These are phyloP conservation scores for Andrena bicolor DNA, from an alignment of 2,888 invertebrate genomes.

Conservation along the genomic window DNA sequence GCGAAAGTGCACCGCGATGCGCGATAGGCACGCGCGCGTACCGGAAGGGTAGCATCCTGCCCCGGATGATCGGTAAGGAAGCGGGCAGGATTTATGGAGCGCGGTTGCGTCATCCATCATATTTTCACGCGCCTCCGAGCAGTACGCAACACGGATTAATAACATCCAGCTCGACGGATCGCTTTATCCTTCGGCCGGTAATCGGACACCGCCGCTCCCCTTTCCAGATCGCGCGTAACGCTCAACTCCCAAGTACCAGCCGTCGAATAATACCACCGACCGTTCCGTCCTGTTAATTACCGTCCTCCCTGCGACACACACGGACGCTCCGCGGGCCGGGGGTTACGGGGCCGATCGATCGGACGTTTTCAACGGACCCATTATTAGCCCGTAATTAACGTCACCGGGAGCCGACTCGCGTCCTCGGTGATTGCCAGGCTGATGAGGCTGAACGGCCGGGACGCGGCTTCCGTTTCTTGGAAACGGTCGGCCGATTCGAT, in stretches of 20 bases:
- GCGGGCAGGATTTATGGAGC: background rate
- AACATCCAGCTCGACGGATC: constrained; percentile 2
- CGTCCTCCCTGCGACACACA: background rate
- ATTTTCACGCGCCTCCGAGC: background rate
- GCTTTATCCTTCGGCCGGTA: constrained; percentile 18
- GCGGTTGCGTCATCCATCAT: constrained; percentile 15
- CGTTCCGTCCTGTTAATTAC: constrained; percentile 30
- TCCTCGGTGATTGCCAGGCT: constrained; percentile 22
- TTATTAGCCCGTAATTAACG: constrained; percentile 32
- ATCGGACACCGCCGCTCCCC: constrained; percentile 26
- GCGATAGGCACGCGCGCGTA: constrained; percentile 30
- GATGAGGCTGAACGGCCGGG: background rate
- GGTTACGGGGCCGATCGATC: background rate
- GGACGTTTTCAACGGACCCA: constrained; percentile 17
- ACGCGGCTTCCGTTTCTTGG: constrained; percentile 20
- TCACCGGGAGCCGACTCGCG: constrained; percentile 7
- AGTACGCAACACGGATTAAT: background rate
- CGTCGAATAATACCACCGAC: constrained; percentile 9
- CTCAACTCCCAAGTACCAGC: background rate
- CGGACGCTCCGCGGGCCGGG: background rate
- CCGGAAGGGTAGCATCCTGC: constrained; percentile 7
- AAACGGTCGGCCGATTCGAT: constrained; percentile 31
- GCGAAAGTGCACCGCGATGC: constrained; percentile 7
- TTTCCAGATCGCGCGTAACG: constrained; percentile 32
- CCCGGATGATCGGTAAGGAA: background rate